phyloP scores from a whole-genome alignment of 2,888 invertebrate genomes.

The Cecidostiba fungosa region DNA sequence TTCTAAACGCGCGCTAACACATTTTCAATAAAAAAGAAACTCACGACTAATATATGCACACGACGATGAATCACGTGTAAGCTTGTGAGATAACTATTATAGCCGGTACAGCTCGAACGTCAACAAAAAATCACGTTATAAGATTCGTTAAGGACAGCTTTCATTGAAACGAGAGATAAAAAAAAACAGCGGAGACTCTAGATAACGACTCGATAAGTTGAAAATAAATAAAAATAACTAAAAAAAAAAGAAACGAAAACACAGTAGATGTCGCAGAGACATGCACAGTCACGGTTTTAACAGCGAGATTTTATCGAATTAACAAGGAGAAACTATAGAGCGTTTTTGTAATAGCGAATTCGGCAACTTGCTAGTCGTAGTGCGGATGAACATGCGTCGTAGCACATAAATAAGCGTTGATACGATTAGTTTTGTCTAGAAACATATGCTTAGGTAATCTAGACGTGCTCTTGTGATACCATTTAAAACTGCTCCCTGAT shows the following conservation, averaged over 20 bases:
- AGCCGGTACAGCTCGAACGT: constrained; percentile 44
- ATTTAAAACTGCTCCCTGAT: constrained; percentile 71
- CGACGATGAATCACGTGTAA: constrained; percentile 61
- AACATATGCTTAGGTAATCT: constrained; percentile 66
- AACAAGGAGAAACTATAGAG: constrained; percentile 45
- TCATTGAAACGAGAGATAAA: constrained; percentile 28
- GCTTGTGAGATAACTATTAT: constrained; percentile 52
- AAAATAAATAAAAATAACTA: constrained; percentile 19
- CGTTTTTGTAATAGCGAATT: constrained; percentile 62
- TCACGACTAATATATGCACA: constrained; percentile 62
- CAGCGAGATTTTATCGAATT: constrained; percentile 50
- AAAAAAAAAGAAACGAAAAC: constrained; percentile 40
- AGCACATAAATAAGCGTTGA: constrained; percentile 59
- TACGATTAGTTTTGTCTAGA: constrained; percentile 68
- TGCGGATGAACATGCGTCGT: constrained; percentile 49
- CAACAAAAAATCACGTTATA: constrained; percentile 46
- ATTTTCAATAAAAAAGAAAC: constrained; percentile 55
- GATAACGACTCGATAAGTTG: constrained; percentile 38
- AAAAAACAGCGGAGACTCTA: constrained; percentile 14
- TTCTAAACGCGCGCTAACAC: constrained; percentile 61
- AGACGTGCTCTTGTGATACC: constrained; percentile 77
- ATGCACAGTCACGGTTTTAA: constrained; percentile 52
- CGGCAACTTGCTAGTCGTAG: constrained; percentile 62
- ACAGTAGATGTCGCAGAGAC: constrained; percentile 48
- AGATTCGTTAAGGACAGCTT: constrained; percentile 42